A percentile compares a stretch with the other conserved stretches of the same genome.
phyloP scores from a whole-genome alignment of 1,140 invertebrate species.

The Elymnias hypermnestra region DNA sequence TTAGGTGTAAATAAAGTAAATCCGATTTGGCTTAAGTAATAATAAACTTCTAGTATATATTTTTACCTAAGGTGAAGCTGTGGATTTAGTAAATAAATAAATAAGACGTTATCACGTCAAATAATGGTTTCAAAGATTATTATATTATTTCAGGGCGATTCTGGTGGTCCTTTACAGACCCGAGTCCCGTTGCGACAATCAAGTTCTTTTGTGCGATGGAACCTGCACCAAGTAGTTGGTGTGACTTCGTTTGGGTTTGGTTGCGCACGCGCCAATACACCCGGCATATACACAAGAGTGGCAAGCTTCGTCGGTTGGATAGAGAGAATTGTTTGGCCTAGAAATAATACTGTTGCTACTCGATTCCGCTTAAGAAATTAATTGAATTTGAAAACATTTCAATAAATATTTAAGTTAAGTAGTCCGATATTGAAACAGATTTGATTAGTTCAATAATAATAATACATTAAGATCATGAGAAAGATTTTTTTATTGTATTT shows the following conservation, averaged over 20 bases:
- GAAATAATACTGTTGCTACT: background rate
- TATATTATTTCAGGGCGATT: slow-evolving; percentile 25
- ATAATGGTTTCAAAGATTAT: too few species aligned
- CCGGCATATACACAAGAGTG: slow-evolving; percentile 18
- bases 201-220: background rate
- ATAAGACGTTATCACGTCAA: too few species aligned
- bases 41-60: too few species aligned
- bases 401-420: too few species aligned
- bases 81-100: too few species aligned
- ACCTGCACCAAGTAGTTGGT: slow-evolving; percentile 17
- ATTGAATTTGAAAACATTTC: background rate
- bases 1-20: too few species aligned
- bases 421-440: too few species aligned
- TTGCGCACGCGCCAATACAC: slow-evolving; percentile 11
- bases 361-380: background rate
- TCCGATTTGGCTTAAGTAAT: too few species aligned
- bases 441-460: too few species aligned
- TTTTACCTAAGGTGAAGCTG: too few species aligned
- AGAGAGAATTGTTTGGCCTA: slow-evolving; percentile 16
- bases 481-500: too few species aligned
- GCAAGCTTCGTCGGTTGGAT: slow-evolving; percentile 18
- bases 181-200: background rate
- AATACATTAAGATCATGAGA: too few species aligned
- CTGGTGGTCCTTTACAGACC: slow-evolving; percentile 19
- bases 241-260: slow-evolving; percentile 24